Base-by-base conservation (phyloP, 2,888 invertebrate genomes). In the Rhagium mordax region DNA sequence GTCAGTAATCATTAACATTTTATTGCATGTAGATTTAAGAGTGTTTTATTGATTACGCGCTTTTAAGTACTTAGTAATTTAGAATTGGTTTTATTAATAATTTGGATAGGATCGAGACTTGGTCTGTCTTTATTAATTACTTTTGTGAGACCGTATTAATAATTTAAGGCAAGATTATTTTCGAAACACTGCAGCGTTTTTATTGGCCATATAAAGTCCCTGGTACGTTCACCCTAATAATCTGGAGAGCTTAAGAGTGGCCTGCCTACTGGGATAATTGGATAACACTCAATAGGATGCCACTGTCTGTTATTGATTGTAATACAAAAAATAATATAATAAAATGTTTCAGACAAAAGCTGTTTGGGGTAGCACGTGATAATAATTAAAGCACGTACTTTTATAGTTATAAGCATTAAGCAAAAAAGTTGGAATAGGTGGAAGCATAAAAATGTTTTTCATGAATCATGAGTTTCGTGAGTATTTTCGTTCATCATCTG, bases 291-390 rank as follows among this genome's bases (percentile, higher is more conserved):
- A 59, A 59, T 33, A 59, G 59, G 59, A 59, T 59, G 18, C 33
- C 59, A 59, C 13, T 57, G 57, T 59, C 59, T 59, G 59, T 59
- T 59, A 41, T 59, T 24, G 59, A 59, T 59, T 59, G 24, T 33
- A 18, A 59, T 10, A 13, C 33, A 16, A 20, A 59, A 59, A 33
- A 13, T 20, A 33, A 59, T 33, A 33, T 18, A 29, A 59, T 3
- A 53, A 15, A 41, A 24, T 49, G 49, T 49, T 16, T 49, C 24
- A 24, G 6, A 24, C 24, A 24, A n/a, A n/a, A n/a, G n/a, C n/a
- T n/a, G n/a, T n/a, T n/a, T n/a, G n/a, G n/a, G n/a, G n/a, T n/a
- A n/a, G n/a, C n/a, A n/a, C n/a, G n/a, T n/a, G n/a, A n/a, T n/a
- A n/a, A n/a, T n/a, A n/a, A n/a, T n/a, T n/a, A n/a, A n/a, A n/a